Evolutionary conservation across 2,113 vertebrate species (phyloP).

Genomic region (Elgaria multicarinata): DNA sequence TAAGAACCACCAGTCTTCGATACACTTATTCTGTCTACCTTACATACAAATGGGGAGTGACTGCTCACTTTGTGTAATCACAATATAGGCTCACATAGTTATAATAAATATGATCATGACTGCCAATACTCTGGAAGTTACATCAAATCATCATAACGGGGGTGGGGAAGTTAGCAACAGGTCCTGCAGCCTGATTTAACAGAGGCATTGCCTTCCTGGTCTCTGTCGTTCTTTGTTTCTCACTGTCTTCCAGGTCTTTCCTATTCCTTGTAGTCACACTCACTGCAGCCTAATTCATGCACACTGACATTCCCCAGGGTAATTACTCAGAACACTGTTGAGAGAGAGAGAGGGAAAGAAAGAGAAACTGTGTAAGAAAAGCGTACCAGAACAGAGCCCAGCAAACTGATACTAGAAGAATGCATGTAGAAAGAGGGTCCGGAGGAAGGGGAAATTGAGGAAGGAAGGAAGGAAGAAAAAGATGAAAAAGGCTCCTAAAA

Average conservation of each 20-base stretch:
- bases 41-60: not conserved
- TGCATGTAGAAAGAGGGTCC: not conserved
- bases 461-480: not conserved
- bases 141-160: not conserved
- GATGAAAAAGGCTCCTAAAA: not conserved
- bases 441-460: not conserved
- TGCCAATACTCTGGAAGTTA: not conserved
- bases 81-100: not conserved
- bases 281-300: not conserved
- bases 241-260: too few relatives aligned
- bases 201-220: not conserved
- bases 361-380: not conserved
- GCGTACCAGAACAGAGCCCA: not conserved
- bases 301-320: not conserved
- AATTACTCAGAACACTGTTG: conserved; percentile 23
- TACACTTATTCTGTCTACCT: not conserved
- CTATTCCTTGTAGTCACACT: not conserved
- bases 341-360: not conserved
- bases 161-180: not conserved
- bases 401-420: not conserved
- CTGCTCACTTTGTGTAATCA: not conserved
- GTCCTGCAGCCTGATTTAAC: not conserved
- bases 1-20: conserved; percentile 8
- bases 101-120: not conserved
- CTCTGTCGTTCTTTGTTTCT: not conserved